phyloP scores from a whole-genome alignment of 2,888 invertebrate species.

The Scaptomyza tumidula region DNA sequence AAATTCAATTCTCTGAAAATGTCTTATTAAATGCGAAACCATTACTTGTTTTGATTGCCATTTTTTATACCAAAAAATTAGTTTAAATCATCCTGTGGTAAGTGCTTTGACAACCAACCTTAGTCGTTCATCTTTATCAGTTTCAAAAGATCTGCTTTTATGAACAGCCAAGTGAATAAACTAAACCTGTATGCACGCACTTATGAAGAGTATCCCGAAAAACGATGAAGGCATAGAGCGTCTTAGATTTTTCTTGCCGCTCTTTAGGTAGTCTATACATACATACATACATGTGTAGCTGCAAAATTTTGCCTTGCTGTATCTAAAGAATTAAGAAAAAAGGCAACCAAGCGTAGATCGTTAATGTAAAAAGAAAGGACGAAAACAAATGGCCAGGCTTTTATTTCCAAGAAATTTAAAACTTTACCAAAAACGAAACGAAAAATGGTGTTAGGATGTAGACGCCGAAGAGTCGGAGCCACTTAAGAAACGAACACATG shows the following conservation, averaged over 20 bases:
- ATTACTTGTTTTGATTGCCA: too few species aligned
- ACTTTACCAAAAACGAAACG: slow-evolving; percentile 74
- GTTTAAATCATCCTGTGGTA: too few species aligned
- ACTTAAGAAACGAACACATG: slow-evolving; percentile 72
- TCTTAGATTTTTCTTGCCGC: slow-evolving; percentile 56
- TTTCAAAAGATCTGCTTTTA: background rate
- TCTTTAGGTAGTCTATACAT: slow-evolving; percentile 1
- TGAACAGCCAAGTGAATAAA: slow-evolving; percentile 1
- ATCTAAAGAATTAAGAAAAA: slow-evolving; percentile 34
- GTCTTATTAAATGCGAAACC: too few species aligned
- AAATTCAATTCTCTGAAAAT: too few species aligned
- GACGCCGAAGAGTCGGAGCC: slow-evolving; percentile 29
- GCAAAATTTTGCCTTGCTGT: slow-evolving; percentile 64
- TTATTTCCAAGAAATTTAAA: slow-evolving; percentile 85
- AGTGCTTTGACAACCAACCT: too few species aligned
- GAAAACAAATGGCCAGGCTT: slow-evolving; percentile 80
- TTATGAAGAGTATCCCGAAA: slow-evolving; percentile 25
- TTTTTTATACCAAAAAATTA: too few species aligned
- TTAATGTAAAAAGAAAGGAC: slow-evolving; percentile 62
- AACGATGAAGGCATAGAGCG: slow-evolving; percentile 52
- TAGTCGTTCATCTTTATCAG: background rate
- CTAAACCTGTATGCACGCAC: background rate
- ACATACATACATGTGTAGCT: slow-evolving; percentile 33
- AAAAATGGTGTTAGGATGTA: slow-evolving; percentile 65
- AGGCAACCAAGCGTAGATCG: slow-evolving; percentile 58